phyloP scores from a whole-genome alignment of 2,888 invertebrate genomes.

The Synanthedon tipuliformis region DNA sequence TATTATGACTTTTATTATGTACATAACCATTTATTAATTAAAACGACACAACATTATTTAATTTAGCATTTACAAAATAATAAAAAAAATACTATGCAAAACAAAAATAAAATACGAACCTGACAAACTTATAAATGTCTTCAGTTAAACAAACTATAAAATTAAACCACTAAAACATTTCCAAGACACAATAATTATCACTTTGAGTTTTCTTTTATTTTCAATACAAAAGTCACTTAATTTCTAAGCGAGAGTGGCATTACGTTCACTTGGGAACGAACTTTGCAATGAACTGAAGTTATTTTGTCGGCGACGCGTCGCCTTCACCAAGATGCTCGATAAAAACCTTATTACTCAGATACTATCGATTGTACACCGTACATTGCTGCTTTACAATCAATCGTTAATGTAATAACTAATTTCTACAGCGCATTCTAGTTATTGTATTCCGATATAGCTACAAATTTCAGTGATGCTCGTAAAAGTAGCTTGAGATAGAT shows the following conservation, averaged over 20 bases:
- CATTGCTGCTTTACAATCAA: slow-evolving; percentile 24
- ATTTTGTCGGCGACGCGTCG: slow-evolving; percentile 39
- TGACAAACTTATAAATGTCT: too few relatives aligned
- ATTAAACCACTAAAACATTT: too few relatives aligned
- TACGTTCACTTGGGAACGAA: slow-evolving; percentile 41
- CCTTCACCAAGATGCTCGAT: slow-evolving; percentile 8
- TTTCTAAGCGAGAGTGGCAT: neutral
- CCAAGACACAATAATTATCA: too few relatives aligned
- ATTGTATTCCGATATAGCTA: neutral
- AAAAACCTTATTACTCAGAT: slow-evolving; percentile 15
- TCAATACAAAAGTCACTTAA: too few relatives aligned
- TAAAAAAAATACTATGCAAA: too few relatives aligned
- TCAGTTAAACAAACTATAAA: too few relatives aligned
- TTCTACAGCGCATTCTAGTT: neutral
- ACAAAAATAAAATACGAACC: too few relatives aligned
- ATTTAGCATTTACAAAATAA: too few relatives aligned
- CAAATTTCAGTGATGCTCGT: slow-evolving; percentile 5
- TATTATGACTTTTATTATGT: too few relatives aligned
- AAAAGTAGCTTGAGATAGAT: slow-evolving; percentile 27
- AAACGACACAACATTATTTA: too few relatives aligned
- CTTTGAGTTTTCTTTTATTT: too few relatives aligned
- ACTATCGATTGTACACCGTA: slow-evolving; percentile 17
- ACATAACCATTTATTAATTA: too few relatives aligned
- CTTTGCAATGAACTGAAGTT: slow-evolving; percentile 52
- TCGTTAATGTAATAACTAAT: neutral